A percentile compares a stretch with the other conserved stretches of the same genome.
Conservation (phyloP, 2,113 vertebrate genomes). For the Hymenochirus boettgeri region DNA sequence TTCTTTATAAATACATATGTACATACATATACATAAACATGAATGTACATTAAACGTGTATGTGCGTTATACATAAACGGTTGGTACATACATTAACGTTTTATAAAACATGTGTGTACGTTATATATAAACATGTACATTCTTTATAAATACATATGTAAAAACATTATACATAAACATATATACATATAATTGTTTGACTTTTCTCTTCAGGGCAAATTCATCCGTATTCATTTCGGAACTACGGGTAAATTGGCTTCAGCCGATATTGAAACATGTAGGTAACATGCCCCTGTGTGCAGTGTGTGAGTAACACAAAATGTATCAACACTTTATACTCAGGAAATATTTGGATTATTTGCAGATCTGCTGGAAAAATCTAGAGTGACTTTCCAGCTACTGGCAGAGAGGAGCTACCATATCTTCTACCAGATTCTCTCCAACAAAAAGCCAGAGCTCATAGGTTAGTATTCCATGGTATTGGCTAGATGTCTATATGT, state of each 20-base stretch:
- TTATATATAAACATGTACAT: too few species aligned
- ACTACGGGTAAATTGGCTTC: slow-evolving; percentile 67
- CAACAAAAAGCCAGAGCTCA: slow-evolving; percentile 79
- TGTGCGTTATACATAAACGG: too few species aligned
- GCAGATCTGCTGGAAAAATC: slow-evolving; percentile 86
- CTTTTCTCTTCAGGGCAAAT: slow-evolving; percentile 58
- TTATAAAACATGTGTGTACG: too few species aligned
- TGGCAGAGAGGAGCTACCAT: slow-evolving; percentile 87
- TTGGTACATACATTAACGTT: too few species aligned
- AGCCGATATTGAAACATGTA: slow-evolving; percentile 70
- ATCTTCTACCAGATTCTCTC: slow-evolving; percentile 93
- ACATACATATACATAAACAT: too few species aligned
- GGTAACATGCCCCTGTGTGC: slow-evolving; percentile 42
- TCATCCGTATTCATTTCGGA: slow-evolving; percentile 69
- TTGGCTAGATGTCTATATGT: background rate
- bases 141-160: too few species aligned
- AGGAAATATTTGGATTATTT: slow-evolving; percentile 11
- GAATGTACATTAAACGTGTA: too few species aligned
- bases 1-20: too few species aligned
- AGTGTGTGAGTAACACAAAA: background rate
- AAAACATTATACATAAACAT: too few species aligned
- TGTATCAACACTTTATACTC: background rate
- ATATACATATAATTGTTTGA: too few species aligned
- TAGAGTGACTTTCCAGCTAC: slow-evolving; percentile 83
- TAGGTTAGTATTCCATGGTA: slow-evolving; percentile 61